A percentile compares a stretch with the other conserved stretches of the same genome.
Evolutionary conservation across 2,113 vertebrate genomes (phyloP).

Genomic region (Megaceryle maxima): DNA sequence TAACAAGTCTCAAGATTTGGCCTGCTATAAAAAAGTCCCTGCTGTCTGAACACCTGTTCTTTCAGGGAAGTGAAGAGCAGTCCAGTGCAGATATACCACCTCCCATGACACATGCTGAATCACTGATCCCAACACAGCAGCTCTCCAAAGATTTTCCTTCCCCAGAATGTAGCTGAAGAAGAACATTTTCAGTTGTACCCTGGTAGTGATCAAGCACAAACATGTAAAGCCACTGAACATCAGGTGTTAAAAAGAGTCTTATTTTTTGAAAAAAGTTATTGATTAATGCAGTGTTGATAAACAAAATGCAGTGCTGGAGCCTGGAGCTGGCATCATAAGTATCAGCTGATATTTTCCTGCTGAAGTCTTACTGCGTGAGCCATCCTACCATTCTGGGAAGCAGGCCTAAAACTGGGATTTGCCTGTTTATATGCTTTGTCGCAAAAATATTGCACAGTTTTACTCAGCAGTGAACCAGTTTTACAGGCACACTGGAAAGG

Average conservation of each 20-base stretch:
- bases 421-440: not conserved
- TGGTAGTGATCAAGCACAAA: not conserved
- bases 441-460: not conserved
- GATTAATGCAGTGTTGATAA: not conserved
- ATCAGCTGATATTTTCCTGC: not conserved
- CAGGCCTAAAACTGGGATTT: not conserved
- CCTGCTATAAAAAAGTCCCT: fast-evolving
- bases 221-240: not conserved
- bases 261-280: not conserved
- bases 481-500: not conserved
- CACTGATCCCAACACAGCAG: not conserved
- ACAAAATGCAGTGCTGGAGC: not conserved
- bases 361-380: not conserved
- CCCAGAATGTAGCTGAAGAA: not conserved
- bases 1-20: not conserved
- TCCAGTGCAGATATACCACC: not conserved
- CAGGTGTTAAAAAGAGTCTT: not conserved
- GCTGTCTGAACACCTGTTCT: not conserved
- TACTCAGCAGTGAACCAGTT: not conserved
- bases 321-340: no score
- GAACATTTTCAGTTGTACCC: fast-evolving
- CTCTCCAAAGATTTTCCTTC: not conserved
- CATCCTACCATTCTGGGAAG: not conserved
- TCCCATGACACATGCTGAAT: not conserved
- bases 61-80: no score